phyloP scores from a whole-genome alignment of 2,113 vertebrate genomes.

The Malaclemys terrapin region DNA sequence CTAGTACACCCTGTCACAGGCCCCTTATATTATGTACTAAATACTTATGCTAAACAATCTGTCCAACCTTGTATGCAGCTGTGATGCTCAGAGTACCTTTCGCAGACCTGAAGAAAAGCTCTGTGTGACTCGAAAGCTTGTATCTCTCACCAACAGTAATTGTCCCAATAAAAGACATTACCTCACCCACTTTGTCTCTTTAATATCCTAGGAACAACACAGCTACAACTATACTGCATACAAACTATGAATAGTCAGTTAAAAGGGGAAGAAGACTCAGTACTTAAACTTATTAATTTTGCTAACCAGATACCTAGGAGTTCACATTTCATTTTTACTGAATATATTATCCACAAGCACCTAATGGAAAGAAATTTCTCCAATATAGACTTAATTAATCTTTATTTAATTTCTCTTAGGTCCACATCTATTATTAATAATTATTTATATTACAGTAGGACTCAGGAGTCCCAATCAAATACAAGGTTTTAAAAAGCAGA shows the following conservation, averaged over 20 bases:
- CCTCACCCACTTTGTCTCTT: no score
- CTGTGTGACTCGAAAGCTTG: no score
- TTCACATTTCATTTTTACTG: background rate
- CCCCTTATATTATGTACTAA: background rate
- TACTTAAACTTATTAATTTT: background rate
- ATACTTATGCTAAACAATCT: background rate
- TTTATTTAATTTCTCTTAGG: background rate
- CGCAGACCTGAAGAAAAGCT: no score
- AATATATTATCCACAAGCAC: fast-evolving
- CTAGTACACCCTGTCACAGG: no score
- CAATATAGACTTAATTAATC: background rate
- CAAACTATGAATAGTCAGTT: background rate
- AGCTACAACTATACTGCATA: background rate
- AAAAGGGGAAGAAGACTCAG: background rate
- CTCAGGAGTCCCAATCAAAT: background rate
- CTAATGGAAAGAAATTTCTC: background rate
- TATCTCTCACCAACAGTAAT: no score
- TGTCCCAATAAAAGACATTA: no score
- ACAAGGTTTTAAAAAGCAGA: no score
- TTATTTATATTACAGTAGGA: background rate
- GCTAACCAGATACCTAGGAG: fast-evolving
- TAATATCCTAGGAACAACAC: no score
- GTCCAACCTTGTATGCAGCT: background rate
- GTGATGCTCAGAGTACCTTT: background rate
- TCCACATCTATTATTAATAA: background rate